These are phyloP conservation scores for Yponomeuta plumbellus DNA, from an alignment of 2,888 invertebrate species.

Conservation along the genomic window DNA sequence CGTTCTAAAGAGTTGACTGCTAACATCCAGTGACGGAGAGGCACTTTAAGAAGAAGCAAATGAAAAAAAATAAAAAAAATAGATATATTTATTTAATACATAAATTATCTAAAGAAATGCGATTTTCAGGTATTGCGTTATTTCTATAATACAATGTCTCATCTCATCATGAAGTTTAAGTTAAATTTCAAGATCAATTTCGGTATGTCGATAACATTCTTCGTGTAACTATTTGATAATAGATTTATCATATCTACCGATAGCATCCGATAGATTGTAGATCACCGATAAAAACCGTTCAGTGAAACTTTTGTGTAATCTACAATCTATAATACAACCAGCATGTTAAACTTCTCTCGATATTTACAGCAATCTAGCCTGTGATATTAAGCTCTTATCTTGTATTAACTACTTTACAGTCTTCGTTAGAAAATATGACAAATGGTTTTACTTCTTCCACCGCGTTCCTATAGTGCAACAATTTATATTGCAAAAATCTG, in stretches of 20 bases:
- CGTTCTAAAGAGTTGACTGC: too few species aligned
- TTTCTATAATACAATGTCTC: not conserved
- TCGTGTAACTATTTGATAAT: too few species aligned
- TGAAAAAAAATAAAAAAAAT: too few species aligned
- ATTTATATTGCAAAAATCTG: not conserved
- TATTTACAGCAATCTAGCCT: not conserved
- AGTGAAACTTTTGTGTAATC: not conserved
- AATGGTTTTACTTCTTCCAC: not conserved
- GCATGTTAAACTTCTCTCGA: not conserved
- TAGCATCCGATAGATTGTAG: too few species aligned
- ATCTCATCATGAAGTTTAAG: too few species aligned
- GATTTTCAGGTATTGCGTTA: not conserved
- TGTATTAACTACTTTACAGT: not conserved
- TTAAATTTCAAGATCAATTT: too few species aligned
- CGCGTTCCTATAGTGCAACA: not conserved
- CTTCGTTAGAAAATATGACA: constrained; percentile 1
- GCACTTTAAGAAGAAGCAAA: too few species aligned
- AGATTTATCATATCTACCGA: too few species aligned
- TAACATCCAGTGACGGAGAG: too few species aligned
- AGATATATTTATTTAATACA: too few species aligned
- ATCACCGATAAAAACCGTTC: not conserved
- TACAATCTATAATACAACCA: not conserved
- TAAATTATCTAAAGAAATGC: not conserved
- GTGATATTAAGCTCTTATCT: not conserved
- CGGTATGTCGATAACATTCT: too few species aligned